Percentiles rank a stretch among this genome's conserved stretches.
Evolutionary conservation across 2,113 vertebrate genomes (phyloP).

Genomic region (Platysternon megacephalum): DNA sequence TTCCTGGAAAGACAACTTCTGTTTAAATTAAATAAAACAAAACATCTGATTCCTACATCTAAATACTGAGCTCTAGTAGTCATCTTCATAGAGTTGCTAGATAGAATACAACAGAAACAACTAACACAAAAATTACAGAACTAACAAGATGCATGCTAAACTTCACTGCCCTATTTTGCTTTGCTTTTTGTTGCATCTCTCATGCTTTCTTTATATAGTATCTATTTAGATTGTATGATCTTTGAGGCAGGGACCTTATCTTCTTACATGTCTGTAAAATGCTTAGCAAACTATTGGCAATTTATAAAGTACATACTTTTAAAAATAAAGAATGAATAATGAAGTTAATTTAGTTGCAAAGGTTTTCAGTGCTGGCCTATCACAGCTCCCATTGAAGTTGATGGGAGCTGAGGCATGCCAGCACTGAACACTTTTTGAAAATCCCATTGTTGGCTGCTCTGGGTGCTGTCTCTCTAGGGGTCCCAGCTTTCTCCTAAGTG

Average conservation of each 20-base stretch:
- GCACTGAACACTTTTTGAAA: no score
- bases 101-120: not conserved
- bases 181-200: not conserved
- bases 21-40: not conserved
- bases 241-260: not conserved
- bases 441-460: no score
- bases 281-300: no score
- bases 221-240: not conserved
- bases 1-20: not conserved
- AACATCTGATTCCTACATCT: not conserved
- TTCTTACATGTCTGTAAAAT: no score
- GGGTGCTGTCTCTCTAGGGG: no score
- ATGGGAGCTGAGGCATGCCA: no score
- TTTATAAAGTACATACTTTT: no score
- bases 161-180: not conserved
- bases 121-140: not conserved
- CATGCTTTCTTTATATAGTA: not conserved
- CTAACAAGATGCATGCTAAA: not conserved
- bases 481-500: no score
- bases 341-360: no score
- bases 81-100: not conserved
- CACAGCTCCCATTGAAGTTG: no score
- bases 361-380: no score
- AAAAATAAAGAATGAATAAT: no score
- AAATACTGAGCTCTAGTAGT: not conserved